Conservation (phyloP, 2,888 invertebrate species). For the Phaedon cochleariae region DNA sequence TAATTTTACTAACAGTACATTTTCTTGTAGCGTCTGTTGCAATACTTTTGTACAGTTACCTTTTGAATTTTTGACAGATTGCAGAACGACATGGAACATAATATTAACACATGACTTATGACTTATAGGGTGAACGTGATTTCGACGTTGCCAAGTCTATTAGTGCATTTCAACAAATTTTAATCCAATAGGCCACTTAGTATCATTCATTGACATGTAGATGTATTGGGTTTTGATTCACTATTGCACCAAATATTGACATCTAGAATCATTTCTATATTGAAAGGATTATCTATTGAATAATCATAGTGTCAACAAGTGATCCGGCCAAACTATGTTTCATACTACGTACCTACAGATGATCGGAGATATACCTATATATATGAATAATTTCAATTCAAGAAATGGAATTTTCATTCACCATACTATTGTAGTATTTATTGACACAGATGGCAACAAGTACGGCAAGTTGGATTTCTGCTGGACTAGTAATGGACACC, state of each 20-base stretch:
- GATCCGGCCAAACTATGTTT: not conserved
- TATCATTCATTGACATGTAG: not conserved
- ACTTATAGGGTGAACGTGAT: too few species aligned
- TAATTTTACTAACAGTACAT: too few species aligned
- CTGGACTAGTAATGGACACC: not conserved
- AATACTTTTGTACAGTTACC: too few species aligned
- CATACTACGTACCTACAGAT: not conserved
- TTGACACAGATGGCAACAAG: slow-evolving; percentile 4
- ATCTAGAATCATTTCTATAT: not conserved
- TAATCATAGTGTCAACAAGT: not conserved
- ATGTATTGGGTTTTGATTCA: not conserved
- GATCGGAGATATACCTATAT: too few species aligned
- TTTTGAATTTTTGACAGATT: too few species aligned
- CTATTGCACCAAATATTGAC: not conserved
- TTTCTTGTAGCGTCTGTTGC: too few species aligned
- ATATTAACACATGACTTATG: too few species aligned
- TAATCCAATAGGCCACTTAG: not conserved
- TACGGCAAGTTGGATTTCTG: not conserved
- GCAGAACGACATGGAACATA: too few species aligned
- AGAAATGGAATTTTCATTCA: not conserved
- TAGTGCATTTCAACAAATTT: too few species aligned
- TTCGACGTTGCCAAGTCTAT: too few species aligned
- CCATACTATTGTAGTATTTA: not conserved
- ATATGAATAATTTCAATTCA: not conserved
- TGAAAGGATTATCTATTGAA: not conserved